Percentiles rank a stretch among this genome's conserved stretches.
Conservation (phyloP, 2,113 vertebrate genomes). For the Pituophis catenifer region DNA sequence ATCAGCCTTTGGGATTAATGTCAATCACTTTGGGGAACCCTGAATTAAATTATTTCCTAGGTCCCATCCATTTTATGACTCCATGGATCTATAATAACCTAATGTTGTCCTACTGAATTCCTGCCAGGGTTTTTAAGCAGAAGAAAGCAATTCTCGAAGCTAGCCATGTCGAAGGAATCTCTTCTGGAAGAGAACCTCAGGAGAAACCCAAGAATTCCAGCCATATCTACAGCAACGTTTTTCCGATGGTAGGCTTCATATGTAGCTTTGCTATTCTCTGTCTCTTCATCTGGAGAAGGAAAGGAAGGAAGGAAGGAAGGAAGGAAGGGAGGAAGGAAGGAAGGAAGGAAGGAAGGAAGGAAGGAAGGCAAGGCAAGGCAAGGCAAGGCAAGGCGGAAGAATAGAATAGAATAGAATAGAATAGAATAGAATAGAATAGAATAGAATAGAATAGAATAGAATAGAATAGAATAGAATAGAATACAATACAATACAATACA, state of each 20-base stretch:
- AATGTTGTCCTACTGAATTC: neutral
- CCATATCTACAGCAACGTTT: constrained; percentile 9
- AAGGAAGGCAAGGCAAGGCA: too few relatives aligned
- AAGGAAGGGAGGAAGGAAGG: too few relatives aligned
- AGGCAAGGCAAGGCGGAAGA: too few relatives aligned
- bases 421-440: too few relatives aligned
- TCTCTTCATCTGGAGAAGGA: neutral
- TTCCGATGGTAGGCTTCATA: neutral
- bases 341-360: too few relatives aligned
- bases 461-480: too few relatives aligned
- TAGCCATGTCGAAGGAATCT: neutral
- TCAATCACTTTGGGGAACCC: neutral
- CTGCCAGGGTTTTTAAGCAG: neutral
- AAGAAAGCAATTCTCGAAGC: neutral
- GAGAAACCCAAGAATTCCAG: neutral
- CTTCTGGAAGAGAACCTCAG: neutral
- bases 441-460: too few relatives aligned
- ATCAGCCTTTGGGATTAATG: neutral
- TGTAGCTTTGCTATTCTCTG: neutral
- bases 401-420: too few relatives aligned
- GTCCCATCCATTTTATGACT: neutral
- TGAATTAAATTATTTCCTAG: neutral
- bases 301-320: too few relatives aligned
- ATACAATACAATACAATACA: too few relatives aligned
- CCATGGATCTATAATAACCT: neutral